phyloP scores from a whole-genome alignment of 1,140 invertebrate genomes.

The Belonocnema kinseyi region DNA sequence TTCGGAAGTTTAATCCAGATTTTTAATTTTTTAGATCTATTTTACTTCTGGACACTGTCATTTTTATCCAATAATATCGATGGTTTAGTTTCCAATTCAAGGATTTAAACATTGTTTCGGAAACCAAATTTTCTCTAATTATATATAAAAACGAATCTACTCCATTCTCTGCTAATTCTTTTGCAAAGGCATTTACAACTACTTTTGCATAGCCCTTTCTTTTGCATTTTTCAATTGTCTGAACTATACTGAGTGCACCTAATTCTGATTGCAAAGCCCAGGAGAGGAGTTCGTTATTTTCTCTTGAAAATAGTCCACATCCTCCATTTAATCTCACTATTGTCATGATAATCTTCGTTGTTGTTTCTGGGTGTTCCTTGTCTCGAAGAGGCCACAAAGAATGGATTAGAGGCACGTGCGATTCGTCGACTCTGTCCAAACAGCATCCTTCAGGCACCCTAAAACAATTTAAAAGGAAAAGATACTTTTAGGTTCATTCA shows the following conservation, averaged over 20 bases:
- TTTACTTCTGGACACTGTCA: too few relatives aligned
- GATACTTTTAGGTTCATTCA: too few relatives aligned
- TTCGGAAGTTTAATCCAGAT: too few relatives aligned
- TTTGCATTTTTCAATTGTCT: constrained; percentile 45
- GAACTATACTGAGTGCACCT: constrained; percentile 42
- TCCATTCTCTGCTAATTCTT: constrained; percentile 44
- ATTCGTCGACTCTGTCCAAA: too few relatives aligned
- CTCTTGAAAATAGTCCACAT: constrained; percentile 50
- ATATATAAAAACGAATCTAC: constrained; percentile 37
- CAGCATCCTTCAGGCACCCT: too few relatives aligned
- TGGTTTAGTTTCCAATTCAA: not conserved
- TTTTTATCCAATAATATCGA: not conserved
- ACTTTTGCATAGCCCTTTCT: constrained; percentile 51
- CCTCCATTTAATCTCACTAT: constrained; percentile 42
- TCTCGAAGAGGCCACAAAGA: constrained; percentile 45
- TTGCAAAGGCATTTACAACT: constrained; percentile 46
- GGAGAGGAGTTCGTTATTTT: constrained; percentile 47
- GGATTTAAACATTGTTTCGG: constrained; percentile 43
- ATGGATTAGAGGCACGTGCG: too few relatives aligned
- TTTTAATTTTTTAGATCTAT: too few relatives aligned
- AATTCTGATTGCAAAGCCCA: constrained; percentile 48
- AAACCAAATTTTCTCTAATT: constrained; percentile 44
- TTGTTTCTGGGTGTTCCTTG: constrained; percentile 35
- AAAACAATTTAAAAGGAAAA: too few relatives aligned
- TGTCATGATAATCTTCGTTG: constrained; percentile 33